phyloP scores from a whole-genome alignment of 2,113 vertebrate species.

The Toxotes chatareus region DNA sequence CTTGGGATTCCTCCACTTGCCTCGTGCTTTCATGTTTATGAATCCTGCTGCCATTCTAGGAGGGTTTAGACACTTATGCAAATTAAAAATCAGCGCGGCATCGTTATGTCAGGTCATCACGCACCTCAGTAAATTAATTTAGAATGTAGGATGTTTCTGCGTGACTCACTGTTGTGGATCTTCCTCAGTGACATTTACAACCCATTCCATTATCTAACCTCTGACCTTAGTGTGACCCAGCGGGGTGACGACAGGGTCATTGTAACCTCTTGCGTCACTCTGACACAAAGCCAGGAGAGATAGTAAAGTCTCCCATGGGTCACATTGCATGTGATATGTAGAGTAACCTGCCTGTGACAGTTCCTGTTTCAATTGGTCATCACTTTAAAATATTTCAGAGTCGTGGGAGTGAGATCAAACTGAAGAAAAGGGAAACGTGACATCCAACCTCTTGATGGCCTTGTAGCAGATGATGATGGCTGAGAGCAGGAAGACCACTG shows the following conservation, averaged over 20 bases:
- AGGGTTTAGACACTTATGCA: conserved; percentile 52
- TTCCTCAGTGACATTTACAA: conserved; percentile 57
- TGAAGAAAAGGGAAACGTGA: background rate
- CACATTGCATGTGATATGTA: conserved; percentile 42
- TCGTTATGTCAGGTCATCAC: conserved; percentile 1
- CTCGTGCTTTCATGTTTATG: conserved; percentile 52
- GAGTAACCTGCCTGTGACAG: conserved; percentile 15
- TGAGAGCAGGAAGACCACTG: conserved; percentile 91
- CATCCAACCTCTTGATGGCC: conserved; percentile 96
- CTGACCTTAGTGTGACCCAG: conserved; percentile 61
- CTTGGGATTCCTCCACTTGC: conserved; percentile 62
- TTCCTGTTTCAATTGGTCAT: conserved; percentile 35
- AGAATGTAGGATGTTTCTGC: conserved; percentile 18
- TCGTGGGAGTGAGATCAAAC: background rate
- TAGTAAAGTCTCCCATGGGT: conserved; percentile 1
- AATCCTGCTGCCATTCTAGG: conserved; percentile 33
- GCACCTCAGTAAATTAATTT: conserved; percentile 41
- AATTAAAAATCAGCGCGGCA: conserved; percentile 45
- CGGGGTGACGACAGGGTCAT: conserved; percentile 49
- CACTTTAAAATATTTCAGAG: conserved; percentile 11
- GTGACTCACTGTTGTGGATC: conserved; percentile 43
- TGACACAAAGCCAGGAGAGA: conserved; percentile 13
- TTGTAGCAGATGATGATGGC: conserved; percentile 98
- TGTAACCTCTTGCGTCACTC: background rate
- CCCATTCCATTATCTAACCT: conserved; percentile 57